Evolutionary conservation across 2,888 invertebrate genomes (phyloP).

Genomic region (Andricus curvator): DNA sequence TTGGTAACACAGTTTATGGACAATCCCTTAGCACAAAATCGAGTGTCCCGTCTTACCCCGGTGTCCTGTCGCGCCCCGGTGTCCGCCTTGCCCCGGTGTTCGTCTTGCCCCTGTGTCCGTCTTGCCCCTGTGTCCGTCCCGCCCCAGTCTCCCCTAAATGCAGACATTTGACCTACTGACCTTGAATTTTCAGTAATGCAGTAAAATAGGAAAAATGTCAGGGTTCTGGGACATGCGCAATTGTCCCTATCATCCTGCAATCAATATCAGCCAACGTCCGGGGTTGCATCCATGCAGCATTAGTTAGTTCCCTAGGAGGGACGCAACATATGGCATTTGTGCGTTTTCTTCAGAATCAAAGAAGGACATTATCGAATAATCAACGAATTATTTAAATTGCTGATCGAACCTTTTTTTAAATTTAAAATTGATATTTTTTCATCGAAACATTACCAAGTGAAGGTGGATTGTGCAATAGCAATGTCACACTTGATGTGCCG

Average conservation of each 20-base stretch:
- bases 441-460: neutral
- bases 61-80: too few species aligned
- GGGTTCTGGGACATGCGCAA: constrained; percentile 65
- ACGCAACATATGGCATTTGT: constrained; percentile 70
- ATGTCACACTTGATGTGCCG: neutral
- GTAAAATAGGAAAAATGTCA: constrained; percentile 14
- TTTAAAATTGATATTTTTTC: neutral
- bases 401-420: neutral
- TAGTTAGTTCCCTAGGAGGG: constrained; percentile 60
- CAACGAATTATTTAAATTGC: neutral
- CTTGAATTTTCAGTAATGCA: neutral
- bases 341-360: constrained; percentile 45
- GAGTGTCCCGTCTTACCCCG: too few species aligned
- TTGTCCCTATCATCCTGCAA: constrained; percentile 58
- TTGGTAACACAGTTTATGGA: too few species aligned
- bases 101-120: too few species aligned
- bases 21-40: too few species aligned
- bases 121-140: too few species aligned
- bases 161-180: neutral
- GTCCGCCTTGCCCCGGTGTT: too few species aligned
- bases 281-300: constrained; percentile 58
- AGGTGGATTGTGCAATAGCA: neutral
- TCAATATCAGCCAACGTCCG: constrained; percentile 69
- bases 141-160: neutral
- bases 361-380: neutral